Base-by-base conservation (phyloP, 2,888 invertebrate species). In the Rhagium mordax region DNA sequence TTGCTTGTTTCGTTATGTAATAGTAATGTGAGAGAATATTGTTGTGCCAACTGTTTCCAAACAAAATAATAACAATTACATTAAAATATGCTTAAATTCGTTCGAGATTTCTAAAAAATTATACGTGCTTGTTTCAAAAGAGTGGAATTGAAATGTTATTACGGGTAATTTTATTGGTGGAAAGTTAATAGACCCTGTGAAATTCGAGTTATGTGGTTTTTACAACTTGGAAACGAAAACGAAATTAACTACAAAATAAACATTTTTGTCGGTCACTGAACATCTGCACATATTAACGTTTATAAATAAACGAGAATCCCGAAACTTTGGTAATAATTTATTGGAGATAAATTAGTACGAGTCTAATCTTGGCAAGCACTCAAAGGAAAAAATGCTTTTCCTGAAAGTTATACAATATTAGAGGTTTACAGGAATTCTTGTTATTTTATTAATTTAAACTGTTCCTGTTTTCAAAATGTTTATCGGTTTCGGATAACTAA, bases 211-310 rank as follows among this genome's bases (percentile, higher is more conserved):
- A 59, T 33, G 62, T 48, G 48, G 62, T 48, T 62, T 62, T 16
- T 49, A 62, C 48, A 20, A 41, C 20, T 47, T 48, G 21, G 20
- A 61, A 62, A 49, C 62, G 48, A 47, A 62, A 62, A 47, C 62
- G 62, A 62, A 62, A 62, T 62, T 48, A 48, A 62, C 7, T 20
- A 33, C 59, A 20, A 47, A 18, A 51, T 51, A 51, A 64, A 51
- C 27, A 64, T 64, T 65, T 65, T n/a, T 53, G 51, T 33, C 51
- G 65, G 65, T 27, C 65, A 41, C 10, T 53, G 65, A 65, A 53
- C 53, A 65, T 65, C 53, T 53, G 65, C 65, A 65, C 20, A 53
- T 53, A 53, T 53, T 64, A 53, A 21, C 29, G 53, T 65, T n/a
- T 53, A 53, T 65, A 65, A 65, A 65, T 65, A 65, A 64, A 64